Percentiles rank a stretch among this genome's conserved stretches.
Evolutionary conservation across 2,888 invertebrate species (phyloP).

Genomic region (Trachelus stipa): DNA sequence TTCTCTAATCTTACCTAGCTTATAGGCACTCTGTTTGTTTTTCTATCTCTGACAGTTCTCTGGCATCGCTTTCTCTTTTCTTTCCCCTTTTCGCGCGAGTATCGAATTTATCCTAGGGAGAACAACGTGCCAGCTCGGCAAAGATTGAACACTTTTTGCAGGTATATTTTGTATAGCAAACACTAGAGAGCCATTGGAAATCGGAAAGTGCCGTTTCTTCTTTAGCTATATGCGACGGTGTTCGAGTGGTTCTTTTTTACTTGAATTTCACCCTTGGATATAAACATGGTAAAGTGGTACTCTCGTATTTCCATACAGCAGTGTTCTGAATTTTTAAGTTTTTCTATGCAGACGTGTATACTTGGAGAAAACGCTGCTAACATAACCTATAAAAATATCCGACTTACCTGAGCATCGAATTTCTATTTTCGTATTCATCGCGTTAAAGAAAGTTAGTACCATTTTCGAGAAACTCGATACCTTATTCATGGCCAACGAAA

Average conservation of each 20-base stretch:
- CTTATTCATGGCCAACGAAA: neutral
- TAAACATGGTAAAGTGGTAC: neutral
- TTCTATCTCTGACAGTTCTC: neutral
- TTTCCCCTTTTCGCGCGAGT: neutral
- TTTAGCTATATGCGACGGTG: neutral
- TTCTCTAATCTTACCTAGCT: neutral
- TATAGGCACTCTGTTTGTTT: neutral
- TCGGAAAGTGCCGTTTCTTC: neutral
- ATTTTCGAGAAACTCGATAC: neutral
- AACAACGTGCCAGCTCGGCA: neutral
- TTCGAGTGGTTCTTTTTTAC: neutral
- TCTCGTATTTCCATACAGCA: neutral
- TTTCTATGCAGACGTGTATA: neutral
- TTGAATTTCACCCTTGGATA: neutral
- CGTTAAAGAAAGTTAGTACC: neutral
- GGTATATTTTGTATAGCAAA: neutral
- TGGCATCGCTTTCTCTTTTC: neutral
- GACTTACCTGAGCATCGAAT: neutral
- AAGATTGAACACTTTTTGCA: neutral
- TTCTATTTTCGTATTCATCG: neutral
- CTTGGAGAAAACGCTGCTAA: neutral
- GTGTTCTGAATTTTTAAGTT: neutral
- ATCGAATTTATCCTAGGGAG: neutral
- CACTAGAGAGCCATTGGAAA: neutral
- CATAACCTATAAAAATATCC: neutral